Conservation (phyloP, 64 coral and sea anemone species). For the Orbicella faveolata region DNA sequence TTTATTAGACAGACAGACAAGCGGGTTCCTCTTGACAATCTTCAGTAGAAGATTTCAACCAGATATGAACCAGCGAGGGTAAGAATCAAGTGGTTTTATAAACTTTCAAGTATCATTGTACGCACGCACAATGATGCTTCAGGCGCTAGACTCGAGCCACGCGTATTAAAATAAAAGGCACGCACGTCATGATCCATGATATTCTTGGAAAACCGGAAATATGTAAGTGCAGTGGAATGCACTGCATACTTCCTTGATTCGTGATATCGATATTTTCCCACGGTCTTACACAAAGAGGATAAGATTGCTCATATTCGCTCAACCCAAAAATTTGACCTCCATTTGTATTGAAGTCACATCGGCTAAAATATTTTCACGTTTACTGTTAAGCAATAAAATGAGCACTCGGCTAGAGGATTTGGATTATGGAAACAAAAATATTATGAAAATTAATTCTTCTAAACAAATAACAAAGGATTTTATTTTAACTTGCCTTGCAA, state of each 20-base stretch:
- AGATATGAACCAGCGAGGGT: not conserved
- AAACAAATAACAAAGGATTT: slow-evolving; percentile 7
- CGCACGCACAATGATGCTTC: not conserved
- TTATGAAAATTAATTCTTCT: not conserved
- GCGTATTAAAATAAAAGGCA: not conserved
- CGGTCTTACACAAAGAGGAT: slow-evolving; percentile 17
- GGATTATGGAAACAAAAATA: slow-evolving; percentile 14
- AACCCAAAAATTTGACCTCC: slow-evolving; percentile 48
- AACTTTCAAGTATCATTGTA: not conserved
- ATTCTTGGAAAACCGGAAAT: slow-evolving; percentile 49
- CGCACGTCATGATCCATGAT: not conserved
- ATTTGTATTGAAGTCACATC: not conserved
- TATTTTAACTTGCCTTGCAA: not conserved
- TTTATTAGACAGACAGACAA: not conserved
- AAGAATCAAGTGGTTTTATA: not conserved
- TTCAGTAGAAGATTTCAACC: not conserved
- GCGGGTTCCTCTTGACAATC: not conserved
- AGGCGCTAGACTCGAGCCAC: not conserved
- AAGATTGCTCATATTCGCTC: slow-evolving; percentile 3
- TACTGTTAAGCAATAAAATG: not conserved
- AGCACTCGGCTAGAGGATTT: not conserved
- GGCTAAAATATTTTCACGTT: slow-evolving; percentile 25
- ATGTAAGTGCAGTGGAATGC: slow-evolving; percentile 25
- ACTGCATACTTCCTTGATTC: not conserved
- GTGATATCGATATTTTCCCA: slow-evolving; percentile 27